Evolutionary conservation across 2,113 vertebrate genomes (phyloP).

Genomic region (Lontra canadensis): DNA sequence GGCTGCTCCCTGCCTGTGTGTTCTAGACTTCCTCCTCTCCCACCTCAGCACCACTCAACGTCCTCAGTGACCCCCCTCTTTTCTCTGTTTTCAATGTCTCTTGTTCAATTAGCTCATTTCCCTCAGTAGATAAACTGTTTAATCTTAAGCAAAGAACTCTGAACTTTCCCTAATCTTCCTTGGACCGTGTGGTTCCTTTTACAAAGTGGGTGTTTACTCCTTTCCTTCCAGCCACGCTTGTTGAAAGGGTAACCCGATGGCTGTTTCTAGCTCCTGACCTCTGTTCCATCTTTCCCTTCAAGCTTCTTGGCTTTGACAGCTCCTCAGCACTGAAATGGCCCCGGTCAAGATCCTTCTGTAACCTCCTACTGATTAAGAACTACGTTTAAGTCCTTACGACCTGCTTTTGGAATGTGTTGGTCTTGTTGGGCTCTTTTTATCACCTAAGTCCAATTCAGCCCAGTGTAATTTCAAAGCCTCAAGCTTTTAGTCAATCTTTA

Average conservation of each 20-base stretch:
- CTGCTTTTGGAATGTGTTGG: background rate
- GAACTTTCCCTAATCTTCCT: background rate
- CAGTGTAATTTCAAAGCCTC: background rate
- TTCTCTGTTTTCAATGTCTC: background rate
- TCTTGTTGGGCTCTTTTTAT: background rate
- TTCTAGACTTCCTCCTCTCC: background rate
- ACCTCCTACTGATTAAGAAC: background rate
- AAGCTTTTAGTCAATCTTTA: background rate
- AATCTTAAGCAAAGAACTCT: background rate
- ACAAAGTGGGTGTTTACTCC: background rate
- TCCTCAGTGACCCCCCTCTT: background rate
- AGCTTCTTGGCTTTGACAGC: background rate
- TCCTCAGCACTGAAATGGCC: background rate
- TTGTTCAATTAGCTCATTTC: background rate
- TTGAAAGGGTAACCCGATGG: background rate
- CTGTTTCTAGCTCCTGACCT: background rate
- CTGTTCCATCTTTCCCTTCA: background rate
- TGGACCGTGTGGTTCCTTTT: background rate
- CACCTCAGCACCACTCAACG: fast-evolving
- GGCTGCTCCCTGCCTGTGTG: background rate
- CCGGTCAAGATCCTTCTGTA: background rate
- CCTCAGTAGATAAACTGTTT: background rate
- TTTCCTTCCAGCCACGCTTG: background rate
- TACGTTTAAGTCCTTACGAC: background rate
- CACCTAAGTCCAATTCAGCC: background rate